Evolutionary conservation across 2,113 vertebrate genomes (phyloP).

Genomic region (Hassar affinis): DNA sequence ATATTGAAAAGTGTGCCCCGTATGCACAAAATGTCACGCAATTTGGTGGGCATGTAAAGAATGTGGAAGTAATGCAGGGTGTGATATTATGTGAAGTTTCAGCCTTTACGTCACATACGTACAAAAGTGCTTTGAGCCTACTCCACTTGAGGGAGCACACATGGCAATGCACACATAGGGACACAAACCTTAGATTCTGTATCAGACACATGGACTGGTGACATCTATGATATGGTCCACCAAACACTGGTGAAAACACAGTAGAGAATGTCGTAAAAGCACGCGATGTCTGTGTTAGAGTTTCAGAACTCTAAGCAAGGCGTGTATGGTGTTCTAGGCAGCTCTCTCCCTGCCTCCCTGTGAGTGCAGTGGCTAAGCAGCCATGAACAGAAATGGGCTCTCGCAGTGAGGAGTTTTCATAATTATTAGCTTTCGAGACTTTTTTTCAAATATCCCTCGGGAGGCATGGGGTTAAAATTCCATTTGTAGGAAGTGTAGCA

Average conservation of each 20-base stretch:
- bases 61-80: too few species aligned
- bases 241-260: not conserved
- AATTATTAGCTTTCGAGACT: conserved; percentile 77
- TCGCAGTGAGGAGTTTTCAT: conserved; percentile 66
- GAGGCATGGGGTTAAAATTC: conserved; percentile 75
- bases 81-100: too few species aligned
- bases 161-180: too few species aligned
- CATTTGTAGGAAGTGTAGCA: conserved; percentile 80
- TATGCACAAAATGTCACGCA: too few species aligned
- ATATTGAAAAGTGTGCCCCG: too few species aligned
- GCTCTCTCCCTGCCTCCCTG: conserved; percentile 45
- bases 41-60: too few species aligned
- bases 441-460: conserved; percentile 75
- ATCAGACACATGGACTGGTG: too few species aligned
- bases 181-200: too few species aligned
- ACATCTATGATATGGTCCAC: too few species aligned
- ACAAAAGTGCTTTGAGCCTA: too few species aligned
- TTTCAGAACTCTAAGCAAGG: conserved; percentile 18
- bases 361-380: conserved; percentile 67
- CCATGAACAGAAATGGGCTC: conserved; percentile 74
- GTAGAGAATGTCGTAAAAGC: not conserved
- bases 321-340: conserved; percentile 35
- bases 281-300: not conserved
- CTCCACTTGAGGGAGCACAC: too few species aligned
- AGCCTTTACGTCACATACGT: too few species aligned